Base-by-base conservation (phyloP, 2,797 vertebrate species). In the Menidia menidia region DNA sequence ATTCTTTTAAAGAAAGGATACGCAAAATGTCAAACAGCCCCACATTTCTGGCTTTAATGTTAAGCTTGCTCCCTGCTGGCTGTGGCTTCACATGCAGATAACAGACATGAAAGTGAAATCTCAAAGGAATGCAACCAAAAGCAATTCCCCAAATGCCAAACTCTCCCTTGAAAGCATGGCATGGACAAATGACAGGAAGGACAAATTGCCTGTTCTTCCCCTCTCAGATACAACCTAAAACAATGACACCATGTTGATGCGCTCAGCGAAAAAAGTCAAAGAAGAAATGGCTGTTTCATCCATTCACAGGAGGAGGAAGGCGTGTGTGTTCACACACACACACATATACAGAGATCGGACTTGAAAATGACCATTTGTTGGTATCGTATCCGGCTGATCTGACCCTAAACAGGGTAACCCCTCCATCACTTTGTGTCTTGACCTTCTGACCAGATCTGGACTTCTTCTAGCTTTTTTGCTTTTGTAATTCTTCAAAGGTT, bases 181-280 rank as follows among this genome's bases (percentile, higher is more conserved):
- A 42, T 70, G 75, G 88, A 87, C 70, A 69, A 72, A 71, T 83
- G 72, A 80, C 56, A 53, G 68, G 68, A 76, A 44, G 68, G 25
- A 25, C 25, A 25, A 25, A 73, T 77, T 73, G 65, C 42, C 65
- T 58, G 58, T 68, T 62, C 39, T 73, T 54, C 51, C 39, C 58
- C 42, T 14, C n/a, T 86, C 71, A 83, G 68, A 88, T 74, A 80
- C 66, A n/a, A 68, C 72, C 64, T 80, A 67, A 87, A 88, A 92
- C 90, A 94, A 93, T 89, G 75, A 77, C 78, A 35, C 80, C 52
- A 84, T 91, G 80, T 92, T 92, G 82, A 89, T 81, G 57, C 45
- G 70, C 81, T 88, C 76, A 66, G 75, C 54, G 61, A 69, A 39
- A 64, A 72, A 77, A 79, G 68, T 70, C 74, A 75, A 63, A 83